phyloP scores from a whole-genome alignment of 2,113 vertebrate species.

The Lamprologus ornatipinnis region DNA sequence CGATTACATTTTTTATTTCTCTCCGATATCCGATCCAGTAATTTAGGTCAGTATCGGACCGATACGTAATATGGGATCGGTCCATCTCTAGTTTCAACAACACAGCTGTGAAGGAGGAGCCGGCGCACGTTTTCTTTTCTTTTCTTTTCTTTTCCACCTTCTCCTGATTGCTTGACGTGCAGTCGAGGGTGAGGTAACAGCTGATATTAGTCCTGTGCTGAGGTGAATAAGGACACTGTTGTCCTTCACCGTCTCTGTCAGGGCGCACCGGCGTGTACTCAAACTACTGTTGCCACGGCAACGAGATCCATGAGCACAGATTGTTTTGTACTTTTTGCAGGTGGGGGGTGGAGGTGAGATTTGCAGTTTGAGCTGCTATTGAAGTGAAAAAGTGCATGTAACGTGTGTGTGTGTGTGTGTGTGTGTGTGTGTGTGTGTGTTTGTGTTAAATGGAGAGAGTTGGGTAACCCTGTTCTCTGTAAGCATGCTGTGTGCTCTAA shows the following conservation, averaged over 20 bases:
- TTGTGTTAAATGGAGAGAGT: neutral
- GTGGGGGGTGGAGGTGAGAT: neutral
- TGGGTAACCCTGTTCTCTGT: neutral
- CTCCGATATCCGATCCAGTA: too few relatives aligned
- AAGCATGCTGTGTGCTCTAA: neutral
- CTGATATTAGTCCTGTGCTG: neutral
- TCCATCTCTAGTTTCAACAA: neutral
- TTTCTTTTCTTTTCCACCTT: neutral
- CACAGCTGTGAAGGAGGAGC: neutral
- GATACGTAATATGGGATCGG: too few relatives aligned
- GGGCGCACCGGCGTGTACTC: neutral
- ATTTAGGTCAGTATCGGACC: fast-evolving
- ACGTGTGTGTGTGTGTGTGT: neutral
- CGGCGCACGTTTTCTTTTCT: neutral
- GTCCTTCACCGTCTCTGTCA: neutral
- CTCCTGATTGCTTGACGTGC: neutral
- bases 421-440: neutral
- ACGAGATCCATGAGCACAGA: neutral
- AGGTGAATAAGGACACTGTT: conserved; percentile 7
- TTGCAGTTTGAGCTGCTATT: neutral
- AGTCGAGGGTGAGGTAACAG: neutral
- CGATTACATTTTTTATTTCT: too few relatives aligned
- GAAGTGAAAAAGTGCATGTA: neutral
- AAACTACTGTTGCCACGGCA: conserved; percentile 10
- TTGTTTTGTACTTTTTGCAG: neutral